A percentile compares a stretch with the other conserved stretches of the same genome.
Evolutionary conservation across 2,113 vertebrate genomes (phyloP).

Genomic region (Poecile atricapillus): DNA sequence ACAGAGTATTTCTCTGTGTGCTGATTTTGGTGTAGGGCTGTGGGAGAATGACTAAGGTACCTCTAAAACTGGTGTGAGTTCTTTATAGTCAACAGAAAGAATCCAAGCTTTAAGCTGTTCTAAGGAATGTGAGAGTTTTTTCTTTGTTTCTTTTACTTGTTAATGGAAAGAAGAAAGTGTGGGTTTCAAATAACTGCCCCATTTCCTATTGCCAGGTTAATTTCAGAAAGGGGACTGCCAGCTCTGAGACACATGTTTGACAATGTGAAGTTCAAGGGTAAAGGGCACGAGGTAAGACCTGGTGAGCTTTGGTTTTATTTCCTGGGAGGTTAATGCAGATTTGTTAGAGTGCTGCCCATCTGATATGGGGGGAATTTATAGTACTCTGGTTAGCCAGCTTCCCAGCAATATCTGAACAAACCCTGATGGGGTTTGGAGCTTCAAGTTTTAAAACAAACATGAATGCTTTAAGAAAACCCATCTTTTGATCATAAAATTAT

Average conservation of each 20-base stretch:
- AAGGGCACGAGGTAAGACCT: constrained; percentile 88
- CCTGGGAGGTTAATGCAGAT: not conserved
- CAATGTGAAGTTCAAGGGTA: constrained; percentile 84
- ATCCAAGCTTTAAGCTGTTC: not conserved
- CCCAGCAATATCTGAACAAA: not conserved
- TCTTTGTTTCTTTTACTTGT: not conserved
- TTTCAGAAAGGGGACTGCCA: constrained; percentile 89
- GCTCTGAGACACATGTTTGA: constrained; percentile 87
- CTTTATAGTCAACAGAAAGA: not conserved
- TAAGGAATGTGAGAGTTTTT: not conserved
- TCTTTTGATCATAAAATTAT: not conserved
- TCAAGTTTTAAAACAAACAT: not conserved
- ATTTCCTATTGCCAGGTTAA: constrained; percentile 75
- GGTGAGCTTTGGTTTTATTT: not conserved
- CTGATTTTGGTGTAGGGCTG: not conserved
- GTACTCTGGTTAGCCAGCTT: not conserved
- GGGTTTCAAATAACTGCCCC: not conserved
- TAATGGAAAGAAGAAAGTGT: not conserved
- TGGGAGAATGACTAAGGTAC: not conserved
- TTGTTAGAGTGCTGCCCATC: not conserved
- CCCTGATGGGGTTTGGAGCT: not conserved
- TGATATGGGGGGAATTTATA: not conserved
- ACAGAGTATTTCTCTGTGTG: not conserved
- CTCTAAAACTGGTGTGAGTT: not conserved
- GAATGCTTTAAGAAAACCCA: not conserved